Evolutionary conservation across 2,113 vertebrate genomes (phyloP).

Genomic region (Corythaeola cristata): DNA sequence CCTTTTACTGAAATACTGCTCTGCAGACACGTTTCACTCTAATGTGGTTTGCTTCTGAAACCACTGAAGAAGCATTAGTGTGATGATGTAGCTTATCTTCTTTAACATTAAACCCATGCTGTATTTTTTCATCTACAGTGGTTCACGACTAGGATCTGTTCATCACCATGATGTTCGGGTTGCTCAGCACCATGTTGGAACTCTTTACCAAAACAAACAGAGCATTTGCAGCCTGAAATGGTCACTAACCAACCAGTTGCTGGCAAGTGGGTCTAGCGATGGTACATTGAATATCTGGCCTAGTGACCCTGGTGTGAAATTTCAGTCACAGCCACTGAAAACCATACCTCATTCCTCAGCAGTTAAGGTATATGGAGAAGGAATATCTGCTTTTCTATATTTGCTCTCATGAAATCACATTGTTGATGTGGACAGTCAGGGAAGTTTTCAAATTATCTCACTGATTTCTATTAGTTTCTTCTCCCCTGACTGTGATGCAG

Average conservation of each 20-base stretch:
- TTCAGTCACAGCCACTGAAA: conserved; percentile 45
- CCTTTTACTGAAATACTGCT: neutral
- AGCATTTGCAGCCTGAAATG: conserved; percentile 81
- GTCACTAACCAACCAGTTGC: conserved; percentile 64
- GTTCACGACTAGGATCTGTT: conserved; percentile 76
- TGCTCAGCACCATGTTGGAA: conserved; percentile 56
- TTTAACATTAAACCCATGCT: neutral
- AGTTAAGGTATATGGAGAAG: conserved; percentile 73
- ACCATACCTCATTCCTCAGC: conserved; percentile 72
- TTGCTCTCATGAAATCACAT: neutral
- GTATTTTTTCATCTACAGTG: conserved; percentile 58
- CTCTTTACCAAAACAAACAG: conserved; percentile 53
- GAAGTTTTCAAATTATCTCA: neutral
- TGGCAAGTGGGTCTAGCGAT: conserved; percentile 78
- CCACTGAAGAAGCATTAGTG: neutral
- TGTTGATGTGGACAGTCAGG: neutral
- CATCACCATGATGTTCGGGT: conserved; percentile 73
- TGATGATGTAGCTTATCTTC: neutral
- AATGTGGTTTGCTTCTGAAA: neutral
- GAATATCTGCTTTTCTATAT: neutral
- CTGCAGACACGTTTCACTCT: neutral
- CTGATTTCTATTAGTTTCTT: neutral
- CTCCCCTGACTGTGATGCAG: neutral
- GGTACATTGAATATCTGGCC: conserved; percentile 78
- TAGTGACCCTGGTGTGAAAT: conserved; percentile 23